These are phyloP conservation scores for Kryphioiulus occultus DNA, from an alignment of 2,888 invertebrate species.

Conservation along the genomic window DNA sequence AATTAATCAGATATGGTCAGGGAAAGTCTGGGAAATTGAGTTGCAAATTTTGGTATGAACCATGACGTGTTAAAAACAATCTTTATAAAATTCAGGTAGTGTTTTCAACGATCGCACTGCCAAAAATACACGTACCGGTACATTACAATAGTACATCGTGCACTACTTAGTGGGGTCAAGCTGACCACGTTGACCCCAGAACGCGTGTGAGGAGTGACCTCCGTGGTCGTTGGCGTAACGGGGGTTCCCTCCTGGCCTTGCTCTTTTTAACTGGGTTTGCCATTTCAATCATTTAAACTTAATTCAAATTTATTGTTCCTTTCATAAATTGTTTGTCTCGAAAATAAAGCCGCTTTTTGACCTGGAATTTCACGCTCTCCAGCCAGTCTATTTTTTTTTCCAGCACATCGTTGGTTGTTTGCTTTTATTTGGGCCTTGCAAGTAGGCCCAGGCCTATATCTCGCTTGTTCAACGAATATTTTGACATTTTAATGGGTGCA, in stretches of 20 bases:
- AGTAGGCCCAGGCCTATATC: constrained; percentile 26
- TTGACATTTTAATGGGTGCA: constrained; percentile 7
- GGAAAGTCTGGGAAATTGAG: too few relatives aligned
- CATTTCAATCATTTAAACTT: not conserved
- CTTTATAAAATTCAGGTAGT: too few relatives aligned
- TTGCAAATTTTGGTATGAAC: too few relatives aligned
- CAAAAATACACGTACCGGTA: not conserved
- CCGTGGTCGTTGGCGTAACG: constrained; percentile 31
- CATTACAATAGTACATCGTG: too few relatives aligned
- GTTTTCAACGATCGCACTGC: not conserved
- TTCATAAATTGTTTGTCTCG: not conserved
- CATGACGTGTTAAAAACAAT: too few relatives aligned
- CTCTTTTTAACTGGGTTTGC: not conserved
- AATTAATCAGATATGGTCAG: too few relatives aligned
- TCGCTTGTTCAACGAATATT: not conserved
- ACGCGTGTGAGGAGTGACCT: not conserved
- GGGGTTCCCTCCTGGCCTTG: not conserved
- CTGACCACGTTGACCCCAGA: not conserved
- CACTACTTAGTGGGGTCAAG: not conserved
- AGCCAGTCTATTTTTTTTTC: not conserved
- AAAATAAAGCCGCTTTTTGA: not conserved
- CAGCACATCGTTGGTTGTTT: not conserved
- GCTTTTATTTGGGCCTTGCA: not conserved
- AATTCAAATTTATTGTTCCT: constrained; percentile 16
- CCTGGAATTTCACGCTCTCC: constrained; percentile 24